Evolutionary conservation across 2,888 invertebrate species (phyloP), one percentile per base, ranked within the genome.

Genomic region (Lissonota sp.): DNA sequence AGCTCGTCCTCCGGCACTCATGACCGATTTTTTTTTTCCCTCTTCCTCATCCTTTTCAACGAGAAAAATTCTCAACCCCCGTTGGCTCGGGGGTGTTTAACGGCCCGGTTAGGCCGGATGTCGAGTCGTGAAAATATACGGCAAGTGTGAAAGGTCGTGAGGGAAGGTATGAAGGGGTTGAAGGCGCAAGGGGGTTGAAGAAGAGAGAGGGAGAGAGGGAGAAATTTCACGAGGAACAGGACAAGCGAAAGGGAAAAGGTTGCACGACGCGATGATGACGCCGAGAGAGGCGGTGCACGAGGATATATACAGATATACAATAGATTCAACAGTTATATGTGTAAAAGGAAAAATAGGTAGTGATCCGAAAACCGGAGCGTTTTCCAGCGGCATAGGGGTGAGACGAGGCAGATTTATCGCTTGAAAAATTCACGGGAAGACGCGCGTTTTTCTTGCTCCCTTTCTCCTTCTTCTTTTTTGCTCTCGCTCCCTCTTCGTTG

Each of bases 381-480:
- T 73, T 72, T 57, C 44, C 40, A 51, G 57, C 40, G 63, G 49
- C 39, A 58, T 64, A 78, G 73, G 82, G 81, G 63, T 62, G 70
- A 72, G 79, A 72, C 79, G 64, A 82, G 86, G 82, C 84, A 83
- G 86, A 88, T 86, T 88, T 88, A 87, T 87, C 86, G 88, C 83
- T 82, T 88, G 86, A 88, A 88, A 88, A 88, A 88, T 88, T 88
- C 85, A 88, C 75, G 79, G 79, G 79, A 71, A 80, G 80, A 80
- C 84, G 82, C 72, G 73, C 46, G 62, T 55, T 74, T 26, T n/a
- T 12, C 37, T 71, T 40, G 39, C 44, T 12, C 26, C 26, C 44
- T 49, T 39, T 6, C 44, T 51, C 39, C 51, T 10, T 12, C 26
- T 14, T 66, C 39, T 6, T 26, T n/a, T 39, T 66, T 10, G 2